Evolutionary conservation across 2,888 invertebrate species (phyloP), one percentile per base, ranked within the genome.

Genomic region (Calliphora vomitoria): DNA sequence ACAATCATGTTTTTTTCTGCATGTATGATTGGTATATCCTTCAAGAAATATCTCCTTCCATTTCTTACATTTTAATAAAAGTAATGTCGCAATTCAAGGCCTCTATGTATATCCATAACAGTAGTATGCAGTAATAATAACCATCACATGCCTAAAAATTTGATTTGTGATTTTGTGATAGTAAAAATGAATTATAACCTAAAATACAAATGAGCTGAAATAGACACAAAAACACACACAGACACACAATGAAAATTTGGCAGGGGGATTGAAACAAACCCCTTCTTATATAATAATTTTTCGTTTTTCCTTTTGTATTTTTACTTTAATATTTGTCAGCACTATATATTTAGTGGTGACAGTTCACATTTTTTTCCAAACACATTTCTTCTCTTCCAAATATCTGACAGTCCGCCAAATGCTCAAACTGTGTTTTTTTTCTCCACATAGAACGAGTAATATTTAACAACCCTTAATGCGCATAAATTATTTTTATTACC

Each of bases 401-500:
- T 80, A 75, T 64, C 85, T 87, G 87, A 87, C 87, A 85, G 87
- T 71, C 74, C 79, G 66, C 82, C 82, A 87, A 87, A 82, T 82
- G 78, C 58, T 69, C 15, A 74, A 87, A 85, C 31, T 75, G 25
- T 50, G n/a, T 69, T 76, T 76, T 55, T 50, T 72, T 15, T 58
- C 64, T 6, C 10, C 18, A 18, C 58, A 62, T 4, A 41, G 47
- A 1, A n/a, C 13, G 66, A 72, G 69, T 79, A 76, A 82, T 83
- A 83, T 83, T 82, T 76, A 88, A 88, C 93, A 91, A 93, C 92
- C 93, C 92, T 92, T 93, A 90, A 91, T 88, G 90, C 89, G 90
- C 93, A 92, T 92, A 92, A 92, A 93, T 92, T 91, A 93, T 92
- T 92, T 93, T 93, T 92, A 92, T 92, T 92, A 92, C 93, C 92